phyloP scores from a whole-genome alignment of 2,797 vertebrate genomes.

The Microchirus variegatus region DNA sequence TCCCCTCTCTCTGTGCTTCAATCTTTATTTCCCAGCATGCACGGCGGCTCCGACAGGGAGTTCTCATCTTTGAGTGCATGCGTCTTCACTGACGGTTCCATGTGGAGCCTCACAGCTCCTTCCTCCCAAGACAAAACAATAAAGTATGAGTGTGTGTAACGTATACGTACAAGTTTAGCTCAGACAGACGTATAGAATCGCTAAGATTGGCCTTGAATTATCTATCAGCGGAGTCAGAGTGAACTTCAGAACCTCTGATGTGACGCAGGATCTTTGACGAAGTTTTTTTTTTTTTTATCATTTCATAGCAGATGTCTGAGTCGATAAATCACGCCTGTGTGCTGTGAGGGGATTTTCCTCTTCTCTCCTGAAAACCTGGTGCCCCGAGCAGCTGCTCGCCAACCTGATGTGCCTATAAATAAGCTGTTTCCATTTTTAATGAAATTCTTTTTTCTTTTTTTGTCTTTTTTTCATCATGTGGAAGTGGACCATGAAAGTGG shows the following conservation, averaged over 20 bases:
- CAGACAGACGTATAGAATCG: constrained; percentile 42
- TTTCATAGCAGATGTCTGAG: constrained; percentile 56
- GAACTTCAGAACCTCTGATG: constrained; percentile 20
- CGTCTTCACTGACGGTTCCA: constrained; percentile 67
- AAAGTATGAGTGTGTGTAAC: constrained; percentile 16
- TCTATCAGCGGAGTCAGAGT: constrained; percentile 12
- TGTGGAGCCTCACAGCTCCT: constrained; percentile 54
- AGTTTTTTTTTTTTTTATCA: constrained; percentile 42
- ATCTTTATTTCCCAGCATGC: constrained; percentile 68
- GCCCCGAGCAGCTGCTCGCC: constrained; percentile 26
- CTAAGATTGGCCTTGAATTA: constrained; percentile 54
- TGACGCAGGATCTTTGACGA: constrained; percentile 64
- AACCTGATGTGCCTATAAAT: constrained; percentile 36
- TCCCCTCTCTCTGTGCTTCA: constrained; percentile 33
- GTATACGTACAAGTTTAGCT: constrained; percentile 14
- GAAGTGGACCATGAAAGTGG: constrained; percentile 7
- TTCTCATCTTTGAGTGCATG: constrained; percentile 59
- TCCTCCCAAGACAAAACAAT: constrained; percentile 57
- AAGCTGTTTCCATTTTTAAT: constrained; percentile 26
- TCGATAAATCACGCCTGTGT: constrained; percentile 42
- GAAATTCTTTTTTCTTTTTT: neutral
- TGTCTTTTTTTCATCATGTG: neutral
- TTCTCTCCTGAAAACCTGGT: constrained; percentile 33
- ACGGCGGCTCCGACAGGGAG: constrained; percentile 48
- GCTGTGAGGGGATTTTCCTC: neutral